Evolutionary conservation across 2,113 vertebrate species (phyloP).

Genomic region (Oxyura jamaicensis): DNA sequence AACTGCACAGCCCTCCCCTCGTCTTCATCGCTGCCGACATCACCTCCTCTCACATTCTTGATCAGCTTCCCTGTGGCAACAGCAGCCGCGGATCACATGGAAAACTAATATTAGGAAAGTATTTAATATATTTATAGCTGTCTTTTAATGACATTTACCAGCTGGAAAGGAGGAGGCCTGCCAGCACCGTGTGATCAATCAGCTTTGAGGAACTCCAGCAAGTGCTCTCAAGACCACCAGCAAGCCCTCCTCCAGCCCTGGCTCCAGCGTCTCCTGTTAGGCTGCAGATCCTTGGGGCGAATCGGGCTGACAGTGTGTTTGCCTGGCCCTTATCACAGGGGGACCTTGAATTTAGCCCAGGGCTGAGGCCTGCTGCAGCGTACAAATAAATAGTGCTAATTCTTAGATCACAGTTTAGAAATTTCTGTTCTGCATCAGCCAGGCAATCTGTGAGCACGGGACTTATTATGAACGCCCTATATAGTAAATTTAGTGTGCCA

Average conservation of each 20-base stretch:
- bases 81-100: conserved; percentile 57
- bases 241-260: conserved; percentile 29
- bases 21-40: background rate
- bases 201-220: conserved; percentile 64
- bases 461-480: conserved; percentile 1
- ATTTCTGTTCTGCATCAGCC: conserved; percentile 58
- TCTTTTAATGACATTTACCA: conserved; percentile 70
- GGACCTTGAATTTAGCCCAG: conserved; percentile 34
- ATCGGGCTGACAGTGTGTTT: conserved; percentile 8
- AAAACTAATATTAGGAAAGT: conserved; percentile 69
- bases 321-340: conserved; percentile 47
- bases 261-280: background rate
- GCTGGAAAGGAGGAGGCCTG: conserved; percentile 59
- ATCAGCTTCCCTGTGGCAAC: conserved; percentile 47
- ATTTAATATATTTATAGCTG: conserved; percentile 70
- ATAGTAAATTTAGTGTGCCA: conserved; percentile 10
- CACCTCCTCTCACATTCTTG: conserved; percentile 60
- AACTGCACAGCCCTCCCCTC: background rate
- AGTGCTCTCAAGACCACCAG: conserved; percentile 58
- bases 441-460: conserved; percentile 4
- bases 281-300: conserved; percentile 27
- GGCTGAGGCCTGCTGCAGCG: background rate
- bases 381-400: conserved; percentile 59
- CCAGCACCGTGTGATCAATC: conserved; percentile 42
- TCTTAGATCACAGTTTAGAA: background rate